phyloP scores from a whole-genome alignment of 2,888 invertebrate genomes.

The Lypha dubia region DNA sequence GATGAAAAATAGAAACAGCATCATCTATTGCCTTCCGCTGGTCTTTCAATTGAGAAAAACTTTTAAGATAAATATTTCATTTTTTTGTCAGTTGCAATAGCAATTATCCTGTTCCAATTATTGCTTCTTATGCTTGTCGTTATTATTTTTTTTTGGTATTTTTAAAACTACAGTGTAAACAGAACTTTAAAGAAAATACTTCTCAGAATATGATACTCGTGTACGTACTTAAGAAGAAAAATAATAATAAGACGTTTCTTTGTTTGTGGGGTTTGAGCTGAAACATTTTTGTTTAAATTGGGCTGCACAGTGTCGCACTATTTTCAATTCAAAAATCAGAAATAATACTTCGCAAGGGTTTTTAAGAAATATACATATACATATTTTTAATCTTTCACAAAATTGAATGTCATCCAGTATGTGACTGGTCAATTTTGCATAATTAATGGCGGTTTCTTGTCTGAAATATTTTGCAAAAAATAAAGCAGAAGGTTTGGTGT shows the following conservation, averaged over 20 bases:
- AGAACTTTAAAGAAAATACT: slow-evolving; percentile 7
- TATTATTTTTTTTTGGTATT: neutral
- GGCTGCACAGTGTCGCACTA: neutral
- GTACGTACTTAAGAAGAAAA: neutral
- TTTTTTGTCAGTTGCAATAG: slow-evolving; percentile 29
- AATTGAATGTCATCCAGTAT: too few relatives aligned
- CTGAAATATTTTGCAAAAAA: too few relatives aligned
- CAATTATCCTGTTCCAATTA: neutral
- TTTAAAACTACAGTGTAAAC: neutral
- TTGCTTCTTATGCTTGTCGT: neutral
- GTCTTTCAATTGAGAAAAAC: neutral
- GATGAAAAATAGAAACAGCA: neutral
- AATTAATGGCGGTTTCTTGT: too few relatives aligned
- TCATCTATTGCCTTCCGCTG: neutral
- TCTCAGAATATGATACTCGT: neutral
- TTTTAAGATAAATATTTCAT: neutral
- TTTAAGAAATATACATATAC: too few relatives aligned
- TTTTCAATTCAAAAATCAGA: too few relatives aligned
- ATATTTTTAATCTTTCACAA: too few relatives aligned
- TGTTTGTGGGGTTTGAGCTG: neutral
- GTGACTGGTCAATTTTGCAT: too few relatives aligned
- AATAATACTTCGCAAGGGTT: too few relatives aligned
- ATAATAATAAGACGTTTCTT: neutral
- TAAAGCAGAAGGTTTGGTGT: too few relatives aligned
- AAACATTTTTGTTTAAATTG: neutral